phyloP scores from a whole-genome alignment of 2,797 vertebrate species.

The Catostomus latipinnis region DNA sequence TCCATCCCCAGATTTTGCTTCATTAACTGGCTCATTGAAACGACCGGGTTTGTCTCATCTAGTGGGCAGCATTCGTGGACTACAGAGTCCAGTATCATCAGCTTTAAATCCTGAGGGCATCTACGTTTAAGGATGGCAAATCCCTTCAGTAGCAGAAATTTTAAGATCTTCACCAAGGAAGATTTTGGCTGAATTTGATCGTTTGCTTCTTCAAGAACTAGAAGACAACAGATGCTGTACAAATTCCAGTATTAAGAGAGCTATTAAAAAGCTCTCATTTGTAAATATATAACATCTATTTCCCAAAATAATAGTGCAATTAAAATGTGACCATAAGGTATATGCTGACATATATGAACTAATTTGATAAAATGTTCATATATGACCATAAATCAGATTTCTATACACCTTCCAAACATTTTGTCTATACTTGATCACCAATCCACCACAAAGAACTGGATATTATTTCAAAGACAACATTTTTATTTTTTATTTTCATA shows the following conservation, averaged over 20 bases:
- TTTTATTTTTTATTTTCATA: neutral
- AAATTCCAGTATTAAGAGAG: too few species aligned
- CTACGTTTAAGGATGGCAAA: slow-evolving; percentile 86
- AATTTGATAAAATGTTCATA: too few species aligned
- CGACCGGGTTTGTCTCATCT: slow-evolving; percentile 84
- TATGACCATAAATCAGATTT: neutral
- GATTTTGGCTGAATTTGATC: too few species aligned
- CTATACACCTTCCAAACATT: neutral
- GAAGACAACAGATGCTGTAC: too few species aligned
- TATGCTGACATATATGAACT: too few species aligned
- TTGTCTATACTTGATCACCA: slow-evolving; percentile 8
- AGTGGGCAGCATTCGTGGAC: slow-evolving; percentile 88
- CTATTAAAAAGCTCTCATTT: too few species aligned
- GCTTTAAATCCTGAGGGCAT: slow-evolving; percentile 97
- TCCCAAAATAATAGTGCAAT: too few species aligned
- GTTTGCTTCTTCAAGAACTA: too few species aligned
- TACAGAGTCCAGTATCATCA: slow-evolving; percentile 88
- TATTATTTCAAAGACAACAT: neutral
- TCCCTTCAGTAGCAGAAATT: neutral
- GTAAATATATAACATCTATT: too few species aligned
- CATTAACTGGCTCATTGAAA: slow-evolving; percentile 89
- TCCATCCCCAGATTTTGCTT: slow-evolving; percentile 77
- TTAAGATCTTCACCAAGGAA: too few species aligned
- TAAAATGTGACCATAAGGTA: too few species aligned
- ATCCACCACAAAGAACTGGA: neutral